Evolutionary conservation across 1,140 invertebrate species (phyloP).

Genomic region (Leptinotarsa undecemlineata): DNA sequence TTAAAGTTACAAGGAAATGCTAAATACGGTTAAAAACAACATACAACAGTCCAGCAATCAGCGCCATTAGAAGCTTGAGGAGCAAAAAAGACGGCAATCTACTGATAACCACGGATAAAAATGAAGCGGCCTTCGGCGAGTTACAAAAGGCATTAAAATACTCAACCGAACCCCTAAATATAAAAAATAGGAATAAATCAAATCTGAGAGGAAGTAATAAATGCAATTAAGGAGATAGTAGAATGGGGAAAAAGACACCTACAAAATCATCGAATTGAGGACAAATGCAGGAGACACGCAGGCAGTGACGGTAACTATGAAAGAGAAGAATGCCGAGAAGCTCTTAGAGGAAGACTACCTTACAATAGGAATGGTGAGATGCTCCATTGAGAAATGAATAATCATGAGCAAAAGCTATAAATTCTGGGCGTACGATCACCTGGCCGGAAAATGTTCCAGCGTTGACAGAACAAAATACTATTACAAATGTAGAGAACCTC

Average conservation of each 20-base stretch:
- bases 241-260: background rate
- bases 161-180: background rate
- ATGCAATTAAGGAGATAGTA: constrained; percentile 11
- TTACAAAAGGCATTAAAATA: constrained; percentile 9
- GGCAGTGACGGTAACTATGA: constrained; percentile 16
- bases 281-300: constrained; percentile 13
- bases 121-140: background rate
- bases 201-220: constrained; percentile 23
- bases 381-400: constrained; percentile 14
- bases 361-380: constrained; percentile 22
- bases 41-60: background rate
- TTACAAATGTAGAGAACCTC: background rate
- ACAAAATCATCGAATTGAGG: constrained; percentile 20
- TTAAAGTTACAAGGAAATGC: constrained; percentile 5
- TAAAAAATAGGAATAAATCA: background rate
- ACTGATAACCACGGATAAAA: constrained; percentile 22
- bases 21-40: background rate
- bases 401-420: background rate
- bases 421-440: constrained; percentile 24
- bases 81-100: constrained; percentile 29
- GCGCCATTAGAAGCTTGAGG: background rate
- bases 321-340: background rate
- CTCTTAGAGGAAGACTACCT: constrained; percentile 4
- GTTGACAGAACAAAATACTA: background rate
- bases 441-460: background rate